Conservation (phyloP, 2,113 vertebrate species). For the Cnemophilus loriae region DNA sequence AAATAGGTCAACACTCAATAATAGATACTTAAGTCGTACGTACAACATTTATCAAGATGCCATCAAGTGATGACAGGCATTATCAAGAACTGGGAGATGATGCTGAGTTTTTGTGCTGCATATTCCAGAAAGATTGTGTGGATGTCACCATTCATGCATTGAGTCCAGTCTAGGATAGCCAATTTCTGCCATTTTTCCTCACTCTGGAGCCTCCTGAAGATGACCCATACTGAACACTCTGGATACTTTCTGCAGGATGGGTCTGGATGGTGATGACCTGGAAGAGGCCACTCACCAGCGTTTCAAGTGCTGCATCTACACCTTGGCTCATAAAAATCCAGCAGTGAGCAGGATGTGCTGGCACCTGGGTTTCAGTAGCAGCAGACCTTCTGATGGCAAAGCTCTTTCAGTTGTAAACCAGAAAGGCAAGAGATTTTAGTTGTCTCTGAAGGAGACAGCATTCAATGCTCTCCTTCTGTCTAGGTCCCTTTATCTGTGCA, state of each 20-base stretch:
- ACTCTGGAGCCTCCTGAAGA: not conserved
- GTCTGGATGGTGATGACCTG: not conserved
- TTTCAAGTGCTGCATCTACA: not conserved
- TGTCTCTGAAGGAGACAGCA: not conserved
- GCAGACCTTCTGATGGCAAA: not conserved
- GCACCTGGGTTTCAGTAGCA: not conserved
- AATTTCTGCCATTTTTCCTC: not conserved
- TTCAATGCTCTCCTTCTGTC: not conserved
- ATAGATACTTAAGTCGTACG: not conserved
- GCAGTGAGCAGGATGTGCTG: not conserved
- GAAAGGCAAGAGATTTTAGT: not conserved
- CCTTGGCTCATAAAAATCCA: not conserved
- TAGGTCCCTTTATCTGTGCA: not conserved
- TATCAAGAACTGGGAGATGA: not conserved
- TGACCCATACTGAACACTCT: not conserved
- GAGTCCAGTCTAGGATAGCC: not conserved
- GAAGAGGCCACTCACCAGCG: rapidly evolving
- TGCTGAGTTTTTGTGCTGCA: not conserved
- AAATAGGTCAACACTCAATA: not conserved
- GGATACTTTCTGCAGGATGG: not conserved
- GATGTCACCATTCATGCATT: not conserved
- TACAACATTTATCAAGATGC: not conserved
- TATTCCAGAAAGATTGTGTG: not conserved
- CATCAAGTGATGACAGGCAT: not conserved
- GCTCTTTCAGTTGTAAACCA: not conserved